Evolutionary conservation across 2,797 vertebrate genomes (phyloP), one percentile per base, ranked within the genome.

Genomic region (Sebastolobus alascanus): DNA sequence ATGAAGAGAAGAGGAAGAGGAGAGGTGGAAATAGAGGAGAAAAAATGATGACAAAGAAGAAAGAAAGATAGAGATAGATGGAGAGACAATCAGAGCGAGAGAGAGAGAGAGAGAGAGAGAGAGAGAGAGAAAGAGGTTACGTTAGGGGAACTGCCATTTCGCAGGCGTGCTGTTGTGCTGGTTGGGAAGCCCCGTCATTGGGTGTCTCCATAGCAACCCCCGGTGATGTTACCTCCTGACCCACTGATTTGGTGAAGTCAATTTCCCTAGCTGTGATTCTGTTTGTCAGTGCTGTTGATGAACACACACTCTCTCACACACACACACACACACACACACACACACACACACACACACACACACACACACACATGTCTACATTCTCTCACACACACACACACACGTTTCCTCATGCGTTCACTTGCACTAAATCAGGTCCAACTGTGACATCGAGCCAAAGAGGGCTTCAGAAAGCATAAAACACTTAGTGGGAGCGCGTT

Each of bases 171-270:
- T 87, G 87, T 92, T 93, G 87, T 87, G 86, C 90, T 84, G 89
- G 83, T 88, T 90, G 86, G 86, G 84, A 94, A 92, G 92, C 90
- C 91, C 85, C 77, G 75, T 93, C 91, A 94, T 94, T 95, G 93
- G 95, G 90, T 88, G 94, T 96, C 94, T 94, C 95, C 95, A 96
- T 96, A 90, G 95, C 94, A 96, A 96, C 96, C 92, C 90, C 87
- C 56, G 72, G 90, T 94, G 93, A 95, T 94, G 93, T 95, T 94
- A 94, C 95, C 95, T 94, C 90, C 93, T 96, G 94, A 95, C 95
- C 95, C 93, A 87, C 92, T 93, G 91, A 94, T 95, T 95, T 94
- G 91, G 90, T 87, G 93, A 87, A 95, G 92, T 90, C 93, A 92
- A 91, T 94, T 95, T 94, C 87, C 90, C 92, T 77, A 85, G 90